A percentile compares a stretch with the other conserved stretches of the same genome.
Conservation (phyloP, 2,797 vertebrate genomes). For the Myoxocephalus aenaeus region DNA sequence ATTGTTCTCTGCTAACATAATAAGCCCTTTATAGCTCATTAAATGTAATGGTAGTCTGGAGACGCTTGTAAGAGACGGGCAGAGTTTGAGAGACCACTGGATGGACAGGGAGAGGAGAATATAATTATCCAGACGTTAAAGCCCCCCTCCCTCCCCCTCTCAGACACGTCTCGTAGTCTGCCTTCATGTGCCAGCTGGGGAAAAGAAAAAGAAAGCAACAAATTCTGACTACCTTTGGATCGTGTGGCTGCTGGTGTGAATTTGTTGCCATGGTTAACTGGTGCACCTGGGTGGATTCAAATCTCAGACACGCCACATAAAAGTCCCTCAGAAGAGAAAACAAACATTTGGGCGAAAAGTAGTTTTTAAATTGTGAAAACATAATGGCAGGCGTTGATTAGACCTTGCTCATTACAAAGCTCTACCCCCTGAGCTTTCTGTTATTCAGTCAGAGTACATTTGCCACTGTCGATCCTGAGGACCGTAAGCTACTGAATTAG, state of each 20-base stretch:
- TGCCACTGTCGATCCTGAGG: neutral
- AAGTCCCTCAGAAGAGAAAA: slow-evolving; percentile 16
- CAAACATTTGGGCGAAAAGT: neutral
- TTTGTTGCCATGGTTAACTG: slow-evolving; percentile 58
- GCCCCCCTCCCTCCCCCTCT: slow-evolving; percentile 21
- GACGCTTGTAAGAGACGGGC: slow-evolving; percentile 19
- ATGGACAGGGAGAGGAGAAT: slow-evolving; percentile 53
- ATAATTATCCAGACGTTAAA: slow-evolving; percentile 58
- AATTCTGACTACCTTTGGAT: slow-evolving; percentile 40
- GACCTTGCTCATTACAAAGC: slow-evolving; percentile 1
- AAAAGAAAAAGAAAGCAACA: slow-evolving; percentile 29
- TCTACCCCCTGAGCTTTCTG: neutral
- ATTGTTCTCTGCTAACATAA: slow-evolving; percentile 14
- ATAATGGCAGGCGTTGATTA: neutral
- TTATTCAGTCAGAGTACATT: slow-evolving; percentile 8
- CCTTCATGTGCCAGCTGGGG: slow-evolving; percentile 38
- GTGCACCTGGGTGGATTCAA: slow-evolving; percentile 50
- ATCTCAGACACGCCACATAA: slow-evolving; percentile 40
- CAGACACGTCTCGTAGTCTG: slow-evolving; percentile 38
- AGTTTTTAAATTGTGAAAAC: slow-evolving; percentile 3
- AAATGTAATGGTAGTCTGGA: slow-evolving; percentile 28
- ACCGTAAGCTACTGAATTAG: slow-evolving; percentile 1
- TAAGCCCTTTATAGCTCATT: slow-evolving; percentile 4
- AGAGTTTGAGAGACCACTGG: slow-evolving; percentile 31
- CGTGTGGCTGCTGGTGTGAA: slow-evolving; percentile 52